These are phyloP conservation scores for Therioaphis trifolii DNA, from an alignment of 2,888 invertebrate genomes.

Conservation along the genomic window DNA sequence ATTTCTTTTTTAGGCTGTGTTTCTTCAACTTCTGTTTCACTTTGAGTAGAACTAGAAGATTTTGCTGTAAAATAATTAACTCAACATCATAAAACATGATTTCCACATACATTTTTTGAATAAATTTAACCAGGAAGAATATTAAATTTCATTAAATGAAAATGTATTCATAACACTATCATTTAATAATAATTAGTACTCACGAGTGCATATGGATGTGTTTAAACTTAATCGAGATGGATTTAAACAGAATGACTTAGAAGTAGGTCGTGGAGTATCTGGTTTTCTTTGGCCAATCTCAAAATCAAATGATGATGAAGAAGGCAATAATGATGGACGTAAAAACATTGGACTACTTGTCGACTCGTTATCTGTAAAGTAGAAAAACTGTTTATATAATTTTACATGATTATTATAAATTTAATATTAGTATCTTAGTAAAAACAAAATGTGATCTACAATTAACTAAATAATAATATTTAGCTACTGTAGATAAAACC, in stretches of 20 bases:
- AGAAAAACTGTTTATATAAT: not conserved
- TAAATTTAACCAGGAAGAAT: not conserved
- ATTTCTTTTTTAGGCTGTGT: constrained; percentile 11
- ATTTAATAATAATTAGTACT: constrained; percentile 13
- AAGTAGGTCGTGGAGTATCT: constrained; percentile 56
- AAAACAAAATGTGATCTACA: too few species aligned
- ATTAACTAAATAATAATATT: too few species aligned
- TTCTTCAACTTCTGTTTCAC: constrained; percentile 26
- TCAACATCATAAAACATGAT: not conserved
- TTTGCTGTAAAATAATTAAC: constrained; percentile 11
- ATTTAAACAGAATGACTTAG: constrained; percentile 56
- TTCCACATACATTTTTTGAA: not conserved
- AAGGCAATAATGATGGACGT: constrained; percentile 55
- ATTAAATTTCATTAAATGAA: not conserved
- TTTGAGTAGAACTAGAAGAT: constrained; percentile 27
- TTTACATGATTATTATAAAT: not conserved
- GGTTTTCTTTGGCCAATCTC: constrained; percentile 55
- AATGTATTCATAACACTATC: not conserved
- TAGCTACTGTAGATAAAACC: too few species aligned
- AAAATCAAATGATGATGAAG: constrained; percentile 56
- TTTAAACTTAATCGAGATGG: constrained; percentile 59
- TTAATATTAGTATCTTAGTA: too few species aligned
- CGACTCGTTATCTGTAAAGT: constrained; percentile 26
- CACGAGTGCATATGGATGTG: constrained; percentile 39
- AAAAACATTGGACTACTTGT: constrained; percentile 49